Evolutionary conservation across 2,113 vertebrate genomes (phyloP).

Genomic region (Callocephalon fimbriatum): DNA sequence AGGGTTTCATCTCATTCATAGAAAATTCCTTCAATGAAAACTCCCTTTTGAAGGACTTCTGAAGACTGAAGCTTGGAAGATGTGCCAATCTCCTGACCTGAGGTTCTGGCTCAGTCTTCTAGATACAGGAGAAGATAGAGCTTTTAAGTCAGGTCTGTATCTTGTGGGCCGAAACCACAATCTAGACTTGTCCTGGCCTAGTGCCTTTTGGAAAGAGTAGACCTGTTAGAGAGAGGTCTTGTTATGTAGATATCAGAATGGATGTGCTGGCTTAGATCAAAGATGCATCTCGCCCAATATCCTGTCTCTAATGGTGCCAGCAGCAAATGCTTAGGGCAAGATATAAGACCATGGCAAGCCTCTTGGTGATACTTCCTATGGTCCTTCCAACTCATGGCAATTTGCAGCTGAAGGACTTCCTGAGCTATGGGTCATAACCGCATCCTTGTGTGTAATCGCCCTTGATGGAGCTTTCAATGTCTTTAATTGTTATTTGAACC

Average conservation of each 20-base stretch:
- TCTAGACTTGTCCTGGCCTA: neutral
- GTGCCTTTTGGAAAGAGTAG: neutral
- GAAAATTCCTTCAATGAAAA: neutral
- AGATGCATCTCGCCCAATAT: neutral
- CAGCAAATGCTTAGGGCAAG: neutral
- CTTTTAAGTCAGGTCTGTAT: neutral
- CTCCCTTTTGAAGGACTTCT: neutral
- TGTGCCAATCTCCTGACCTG: neutral
- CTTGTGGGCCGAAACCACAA: neutral
- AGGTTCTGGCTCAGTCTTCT: neutral
- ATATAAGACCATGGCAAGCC: neutral
- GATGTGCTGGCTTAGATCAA: neutral
- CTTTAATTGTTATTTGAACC: neutral
- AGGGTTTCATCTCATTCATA: neutral
- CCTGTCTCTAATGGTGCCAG: neutral
- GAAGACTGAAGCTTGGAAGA: neutral
- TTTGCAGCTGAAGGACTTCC: neutral
- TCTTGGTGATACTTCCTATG: neutral
- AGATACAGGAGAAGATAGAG: neutral
- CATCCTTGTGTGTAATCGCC: neutral
- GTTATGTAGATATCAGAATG: neutral
- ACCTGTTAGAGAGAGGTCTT: neutral
- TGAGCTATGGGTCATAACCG: neutral
- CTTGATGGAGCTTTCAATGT: neutral
- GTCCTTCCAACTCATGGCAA: neutral